Evolutionary conservation across 2,113 vertebrate species (phyloP), one percentile per base, ranked within the genome.

Genomic region (Nothoprocta perdicaria): DNA sequence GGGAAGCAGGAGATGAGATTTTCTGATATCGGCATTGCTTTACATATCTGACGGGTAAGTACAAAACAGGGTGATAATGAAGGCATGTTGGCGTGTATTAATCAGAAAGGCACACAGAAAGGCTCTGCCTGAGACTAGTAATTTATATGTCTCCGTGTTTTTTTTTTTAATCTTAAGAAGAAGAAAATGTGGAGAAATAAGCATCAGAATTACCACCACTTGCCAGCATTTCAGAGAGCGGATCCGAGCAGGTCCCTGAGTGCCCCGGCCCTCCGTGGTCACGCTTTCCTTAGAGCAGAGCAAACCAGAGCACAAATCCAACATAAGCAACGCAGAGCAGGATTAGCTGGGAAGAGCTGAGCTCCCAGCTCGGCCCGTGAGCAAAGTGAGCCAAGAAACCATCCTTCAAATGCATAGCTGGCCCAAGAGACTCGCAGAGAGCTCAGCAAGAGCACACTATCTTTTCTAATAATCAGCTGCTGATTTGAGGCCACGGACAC

Each of bases 51-150:
- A 92, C 3, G 0, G 75, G 71, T 71, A 63, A 75, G 55, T 53
- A 85, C 41, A 85, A 85, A 95, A 40, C 41, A 58, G 50, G 63
- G 41, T 0, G 19, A 92, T 94, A 90, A 88, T 23, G 67, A 95
- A 95, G 58, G 71, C 63, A 92, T 60, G 67, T 89, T 87, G 78
- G 89, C 27, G 6, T 66, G 81, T 82, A 58, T 80, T 94, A 85
- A 93, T 82, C 91, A 88, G 88, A 86, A 94, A 67, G 1, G 5
- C 66, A 76, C 33, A 48, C 2, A 2, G 78, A 93, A 90, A 93
- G 72, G 81, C 74, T 53, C 79, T 87, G 91, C 67, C 52, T 93
- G 67, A 92, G 87, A 87, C 87, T 87, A 48, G 86, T 74, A 74
- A 90, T 87, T 95, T 80, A 23, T 83, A 50, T 62, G 75, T 92